Evolutionary conservation across 2,797 vertebrate genomes (phyloP).

Genomic region (Urophycis tenuis): DNA sequence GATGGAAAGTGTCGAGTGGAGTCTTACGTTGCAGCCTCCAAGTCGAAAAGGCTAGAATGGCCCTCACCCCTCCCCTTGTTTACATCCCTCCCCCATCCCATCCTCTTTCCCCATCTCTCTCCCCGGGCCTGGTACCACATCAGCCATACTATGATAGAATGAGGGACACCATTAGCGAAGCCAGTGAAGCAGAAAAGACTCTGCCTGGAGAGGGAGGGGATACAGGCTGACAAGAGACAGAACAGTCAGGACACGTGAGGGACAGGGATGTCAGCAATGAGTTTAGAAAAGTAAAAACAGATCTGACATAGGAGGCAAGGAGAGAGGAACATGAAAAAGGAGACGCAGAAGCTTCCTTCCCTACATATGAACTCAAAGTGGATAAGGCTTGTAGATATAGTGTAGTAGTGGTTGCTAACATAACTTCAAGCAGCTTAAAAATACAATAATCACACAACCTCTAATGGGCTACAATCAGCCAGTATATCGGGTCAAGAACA

Average conservation of each 20-base stretch:
- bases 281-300: not conserved
- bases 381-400: not conserved
- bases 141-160: not conserved
- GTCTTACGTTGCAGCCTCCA: too few relatives aligned
- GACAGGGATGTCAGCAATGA: not conserved
- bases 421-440: not conserved
- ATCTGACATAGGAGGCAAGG: not conserved
- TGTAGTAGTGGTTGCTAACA: not conserved
- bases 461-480: slow-evolving; percentile 1
- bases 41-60: too few relatives aligned
- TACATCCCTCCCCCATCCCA: not conserved
- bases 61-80: not conserved
- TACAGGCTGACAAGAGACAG: too few relatives aligned
- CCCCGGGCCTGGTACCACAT: too few relatives aligned
- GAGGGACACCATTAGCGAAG: not conserved
- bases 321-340: not conserved
- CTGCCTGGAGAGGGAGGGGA: not conserved
- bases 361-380: not conserved
- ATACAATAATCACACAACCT: not conserved
- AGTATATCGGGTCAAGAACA: not conserved
- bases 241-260: not conserved
- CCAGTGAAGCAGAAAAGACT: not conserved
- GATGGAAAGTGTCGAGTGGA: too few relatives aligned
- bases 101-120: not conserved
- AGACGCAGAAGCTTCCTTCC: not conserved